These are phyloP conservation scores for Marcusenius ussheri DNA, from an alignment of 2,113 vertebrate species.

Conservation along the genomic window DNA sequence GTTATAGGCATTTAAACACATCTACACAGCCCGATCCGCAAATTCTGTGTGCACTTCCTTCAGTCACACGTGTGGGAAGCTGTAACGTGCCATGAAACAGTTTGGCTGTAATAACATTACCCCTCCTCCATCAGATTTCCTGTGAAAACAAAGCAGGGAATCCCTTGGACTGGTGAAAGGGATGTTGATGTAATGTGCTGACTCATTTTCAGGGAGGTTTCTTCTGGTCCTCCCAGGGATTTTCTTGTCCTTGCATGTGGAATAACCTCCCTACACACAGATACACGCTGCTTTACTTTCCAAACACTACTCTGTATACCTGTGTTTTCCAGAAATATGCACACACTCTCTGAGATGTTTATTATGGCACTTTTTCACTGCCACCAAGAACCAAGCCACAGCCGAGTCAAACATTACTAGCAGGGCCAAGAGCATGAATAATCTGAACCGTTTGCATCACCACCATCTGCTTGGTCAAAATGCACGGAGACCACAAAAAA, in stretches of 20 bases:
- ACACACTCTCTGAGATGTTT: background rate
- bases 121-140: background rate
- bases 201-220: conserved; percentile 10
- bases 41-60: background rate
- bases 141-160: conserved; percentile 1
- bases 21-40: background rate
- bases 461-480: background rate
- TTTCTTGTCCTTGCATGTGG: background rate
- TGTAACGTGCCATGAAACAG: background rate
- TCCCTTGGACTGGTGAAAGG: background rate
- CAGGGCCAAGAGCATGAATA: background rate
- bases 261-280: background rate
- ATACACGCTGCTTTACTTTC: background rate
- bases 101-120: background rate
- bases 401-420: background rate
- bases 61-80: background rate
- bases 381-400: background rate
- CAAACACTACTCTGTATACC: background rate
- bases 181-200: conserved; percentile 5
- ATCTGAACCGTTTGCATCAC: background rate
- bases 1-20: too few species aligned
- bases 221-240: background rate
- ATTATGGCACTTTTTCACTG: background rate
- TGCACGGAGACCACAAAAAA: background rate
- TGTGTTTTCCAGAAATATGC: background rate